These are phyloP conservation scores for Caenorhabditis sp. DNA, from an alignment of 2,888 invertebrate genomes.

Conservation along the genomic window DNA sequence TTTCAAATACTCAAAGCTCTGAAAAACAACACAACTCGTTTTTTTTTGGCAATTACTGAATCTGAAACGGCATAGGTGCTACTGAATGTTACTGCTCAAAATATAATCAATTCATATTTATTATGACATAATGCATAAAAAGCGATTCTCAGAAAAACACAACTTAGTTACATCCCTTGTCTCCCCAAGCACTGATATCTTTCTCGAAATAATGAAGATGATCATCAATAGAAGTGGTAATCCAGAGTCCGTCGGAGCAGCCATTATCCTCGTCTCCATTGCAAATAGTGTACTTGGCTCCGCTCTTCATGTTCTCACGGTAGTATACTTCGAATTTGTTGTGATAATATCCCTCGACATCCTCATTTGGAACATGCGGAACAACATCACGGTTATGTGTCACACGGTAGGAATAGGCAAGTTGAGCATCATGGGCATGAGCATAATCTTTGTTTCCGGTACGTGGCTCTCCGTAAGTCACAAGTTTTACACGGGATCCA, in stretches of 20 bases:
- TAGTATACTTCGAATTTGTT: conserved; percentile 74
- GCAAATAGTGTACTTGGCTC: conserved; percentile 60
- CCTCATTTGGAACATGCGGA: conserved; percentile 75
- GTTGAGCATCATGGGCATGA: conserved; percentile 71
- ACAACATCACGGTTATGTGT: conserved; percentile 76
- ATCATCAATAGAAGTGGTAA: conserved; percentile 75
- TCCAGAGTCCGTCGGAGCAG: conserved; percentile 73
- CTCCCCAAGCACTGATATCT: conserved; percentile 74
- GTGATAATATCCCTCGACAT: conserved; percentile 74
- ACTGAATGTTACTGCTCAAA: neutral
- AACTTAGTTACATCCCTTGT: conserved; percentile 71
- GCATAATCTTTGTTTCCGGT: conserved; percentile 75
- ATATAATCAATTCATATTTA: conserved; percentile 37
- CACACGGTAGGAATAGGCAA: conserved; percentile 71
- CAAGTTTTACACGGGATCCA: conserved; percentile 69
- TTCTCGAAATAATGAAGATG: conserved; percentile 77
- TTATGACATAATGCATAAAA: conserved; percentile 42
- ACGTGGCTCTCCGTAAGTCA: conserved; percentile 77
- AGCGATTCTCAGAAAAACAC: neutral
- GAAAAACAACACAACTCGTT: too few species aligned
- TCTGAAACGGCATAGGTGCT: too few species aligned
- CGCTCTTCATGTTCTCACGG: conserved; percentile 66
- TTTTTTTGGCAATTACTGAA: too few species aligned
- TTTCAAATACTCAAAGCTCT: too few species aligned
- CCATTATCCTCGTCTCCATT: conserved; percentile 67